phyloP scores from a whole-genome alignment of 2,797 vertebrate species.

The Crenichthys baileyi region DNA sequence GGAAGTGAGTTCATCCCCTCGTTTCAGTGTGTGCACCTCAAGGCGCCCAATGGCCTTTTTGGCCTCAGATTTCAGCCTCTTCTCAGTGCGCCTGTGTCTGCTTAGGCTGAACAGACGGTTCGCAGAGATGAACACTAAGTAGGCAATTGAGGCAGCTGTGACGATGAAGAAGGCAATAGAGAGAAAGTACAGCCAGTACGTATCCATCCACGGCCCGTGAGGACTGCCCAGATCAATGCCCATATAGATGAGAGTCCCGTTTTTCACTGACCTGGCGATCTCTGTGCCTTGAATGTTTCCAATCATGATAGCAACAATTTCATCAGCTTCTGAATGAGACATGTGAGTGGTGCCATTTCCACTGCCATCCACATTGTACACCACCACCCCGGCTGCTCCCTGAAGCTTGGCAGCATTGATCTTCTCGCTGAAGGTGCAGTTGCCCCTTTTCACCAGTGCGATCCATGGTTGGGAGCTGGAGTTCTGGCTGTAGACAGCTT shows the following conservation, averaged over 20 bases:
- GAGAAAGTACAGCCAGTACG: conserved; percentile 92
- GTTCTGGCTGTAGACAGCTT: conserved; percentile 71
- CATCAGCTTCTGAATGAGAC: conserved; percentile 67
- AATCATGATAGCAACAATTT: conserved; percentile 89
- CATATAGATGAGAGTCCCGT: conserved; percentile 83
- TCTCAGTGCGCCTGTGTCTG: conserved; percentile 80
- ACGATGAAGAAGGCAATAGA: conserved; percentile 92
- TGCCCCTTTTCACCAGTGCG: conserved; percentile 89
- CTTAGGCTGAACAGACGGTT: conserved; percentile 83
- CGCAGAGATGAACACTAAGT: conserved; percentile 90
- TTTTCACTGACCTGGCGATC: conserved; percentile 75
- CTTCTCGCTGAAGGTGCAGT: conserved; percentile 88
- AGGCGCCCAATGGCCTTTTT: conserved; percentile 88
- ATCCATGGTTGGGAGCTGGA: conserved; percentile 79
- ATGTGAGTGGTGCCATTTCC: conserved; percentile 80
- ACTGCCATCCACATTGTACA: conserved; percentile 82
- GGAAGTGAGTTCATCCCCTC: conserved; percentile 86
- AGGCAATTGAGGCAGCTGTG: conserved; percentile 88
- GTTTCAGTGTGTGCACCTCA: conserved; percentile 86
- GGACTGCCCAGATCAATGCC: conserved; percentile 82
- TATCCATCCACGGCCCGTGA: conserved; percentile 84
- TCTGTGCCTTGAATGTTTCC: conserved; percentile 86
- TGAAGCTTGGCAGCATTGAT: conserved; percentile 77
- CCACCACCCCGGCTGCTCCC: conserved; percentile 85
- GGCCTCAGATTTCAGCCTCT: conserved; percentile 84